Base-by-base conservation (phyloP, 2,113 vertebrate species). In the Brienomyrus brachyistius region DNA sequence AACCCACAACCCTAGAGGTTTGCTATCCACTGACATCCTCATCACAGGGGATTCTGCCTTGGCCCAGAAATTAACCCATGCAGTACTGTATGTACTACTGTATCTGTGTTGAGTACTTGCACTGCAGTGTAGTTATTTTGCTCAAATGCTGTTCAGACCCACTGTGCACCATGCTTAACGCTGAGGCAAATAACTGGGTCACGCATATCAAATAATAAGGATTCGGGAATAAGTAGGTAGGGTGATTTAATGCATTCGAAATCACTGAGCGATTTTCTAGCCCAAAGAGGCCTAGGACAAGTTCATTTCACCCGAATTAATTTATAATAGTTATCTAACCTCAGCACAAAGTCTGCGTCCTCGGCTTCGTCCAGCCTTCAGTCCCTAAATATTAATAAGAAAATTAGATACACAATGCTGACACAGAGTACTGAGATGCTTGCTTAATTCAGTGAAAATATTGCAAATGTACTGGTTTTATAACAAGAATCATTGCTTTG, bases 171-270 rank as follows among this genome's bases (percentile, higher is more conserved):
- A 93, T 96, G 95, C 96, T 97, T 97, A 97, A 97, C 97, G 96
- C 95, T 91, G 95, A 94, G 94, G 94, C 95, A 95, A 94, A 94
- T 97, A 97, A 98, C 97, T 97, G 95, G 94, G 95, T 96, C 93
- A 95, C 96, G 95, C 96, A 92, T 96, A 95, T 96, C 93, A 96
- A 97, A 97, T 96, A 96, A 97, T 95, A 93, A 92, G 91, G 96
- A 97, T 95, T 96, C 95, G 95, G 93, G 93, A 93, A 92, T 97
- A 97, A 97, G 96, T 94, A 97, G 96, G 96, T 97, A 96, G 97
- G 97, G 97, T 96, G 96, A 95, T 96, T 96, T 97, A 98, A 97
- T 95, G 94, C 95, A 95, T 97, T 96, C 96, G 95, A 96, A 97
- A 96, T 97, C 92, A 96, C 95, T 94, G 93, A 40, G 40, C 15